Evolutionary conservation across 1,140 invertebrate species (phyloP), one percentile per base, ranked within the genome.

Genomic region (Gonioctena quinquepunctata): DNA sequence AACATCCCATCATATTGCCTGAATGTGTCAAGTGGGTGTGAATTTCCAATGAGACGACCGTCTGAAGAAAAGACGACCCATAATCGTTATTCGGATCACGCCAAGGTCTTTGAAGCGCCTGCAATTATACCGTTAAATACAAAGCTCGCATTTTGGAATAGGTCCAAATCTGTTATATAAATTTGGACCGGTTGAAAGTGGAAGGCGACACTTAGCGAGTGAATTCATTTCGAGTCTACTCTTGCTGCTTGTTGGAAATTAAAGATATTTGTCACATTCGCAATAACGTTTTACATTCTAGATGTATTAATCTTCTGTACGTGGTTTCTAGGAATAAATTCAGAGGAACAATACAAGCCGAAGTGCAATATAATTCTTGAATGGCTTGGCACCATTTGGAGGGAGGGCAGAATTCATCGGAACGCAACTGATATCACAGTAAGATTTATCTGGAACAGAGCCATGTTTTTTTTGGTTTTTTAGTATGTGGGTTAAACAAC

Each of bases 131-230:
- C 21, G 52, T 56, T 56, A 56, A 56, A 21, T 56, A 23, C 52
- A 56, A 54, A 19, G 52, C 22, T n/a, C 7, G 16, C 52, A 56
- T 23, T 56, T 56, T 56, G 52, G 52, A 56, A 56, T 23, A 56
- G n/a, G 52, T 56, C 52, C 52, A 56, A 56, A 56, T 56, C 52
- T 23, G 52, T 56, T 56, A 56, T 56, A 56, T 56, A 56, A 56
- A 56, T 56, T 56, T 23, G 22, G 22, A 23, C 52, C 18, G 18
- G n/a, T 56, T 19, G 22, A 13, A 21, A 11, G 13, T 42, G 16
- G 16, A n/a, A 8, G 8, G 33, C 16, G 33, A 42, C n/a, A 8
- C 33, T 42, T n/a, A 11, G 52, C 52, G 13, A 11, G 11, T 21
- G 21, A 23, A 56, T 56, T 56, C 22, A 56, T 56, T 56, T 8